Evolutionary conservation across 2,113 vertebrate species (phyloP).

Genomic region (Rhabdomys dilectus): DNA sequence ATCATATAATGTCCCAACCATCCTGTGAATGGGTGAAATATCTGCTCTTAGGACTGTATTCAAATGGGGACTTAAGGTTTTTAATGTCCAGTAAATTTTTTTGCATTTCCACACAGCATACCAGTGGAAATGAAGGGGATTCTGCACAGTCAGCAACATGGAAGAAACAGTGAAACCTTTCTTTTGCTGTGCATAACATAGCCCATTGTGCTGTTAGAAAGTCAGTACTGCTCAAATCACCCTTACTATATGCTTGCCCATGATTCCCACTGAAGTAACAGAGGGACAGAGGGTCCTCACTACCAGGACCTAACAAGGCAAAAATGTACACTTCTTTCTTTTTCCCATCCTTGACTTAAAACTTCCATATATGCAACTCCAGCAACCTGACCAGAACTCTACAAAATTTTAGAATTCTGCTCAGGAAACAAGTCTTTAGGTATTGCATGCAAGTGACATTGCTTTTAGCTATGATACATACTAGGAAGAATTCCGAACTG

Average conservation of each 20-base stretch:
- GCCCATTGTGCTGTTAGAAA: neutral
- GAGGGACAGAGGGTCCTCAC: neutral
- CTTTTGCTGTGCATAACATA: neutral
- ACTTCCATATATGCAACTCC: too few species aligned
- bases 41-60: neutral
- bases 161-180: neutral
- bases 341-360: neutral
- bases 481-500: neutral
- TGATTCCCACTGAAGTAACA: neutral
- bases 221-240: neutral
- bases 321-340: neutral
- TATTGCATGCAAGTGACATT: neutral
- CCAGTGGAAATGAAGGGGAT: neutral
- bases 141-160: neutral
- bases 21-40: neutral
- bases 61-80: neutral
- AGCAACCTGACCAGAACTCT: neutral
- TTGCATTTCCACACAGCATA: neutral
- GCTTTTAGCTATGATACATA: neutral
- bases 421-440: neutral
- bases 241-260: neutral
- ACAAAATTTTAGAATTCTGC: slow-evolving; percentile 20
- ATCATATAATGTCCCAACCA: neutral
- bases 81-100: neutral
- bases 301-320: neutral